Evolutionary conservation across 2,113 vertebrate genomes (phyloP).

Genomic region (Hippocampus zosterae): DNA sequence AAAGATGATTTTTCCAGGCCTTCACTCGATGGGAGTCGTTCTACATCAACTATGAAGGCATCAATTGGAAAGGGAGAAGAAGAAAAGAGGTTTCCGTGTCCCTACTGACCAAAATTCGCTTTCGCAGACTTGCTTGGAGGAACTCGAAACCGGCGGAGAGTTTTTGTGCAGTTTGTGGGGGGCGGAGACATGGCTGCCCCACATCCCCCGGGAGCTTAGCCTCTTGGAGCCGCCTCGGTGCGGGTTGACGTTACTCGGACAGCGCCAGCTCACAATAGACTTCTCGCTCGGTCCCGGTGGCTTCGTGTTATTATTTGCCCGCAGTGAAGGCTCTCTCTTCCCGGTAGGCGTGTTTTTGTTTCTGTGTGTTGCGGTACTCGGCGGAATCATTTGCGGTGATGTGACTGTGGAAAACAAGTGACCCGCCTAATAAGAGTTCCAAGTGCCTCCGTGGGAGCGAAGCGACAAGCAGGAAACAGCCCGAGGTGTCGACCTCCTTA

Average conservation of each 20-base stretch:
- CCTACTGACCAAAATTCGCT: conserved; percentile 19
- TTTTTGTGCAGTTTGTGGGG: conserved; percentile 58
- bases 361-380: conserved; percentile 16
- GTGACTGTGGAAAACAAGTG: conserved; percentile 51
- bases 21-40: neutral
- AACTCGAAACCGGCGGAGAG: conserved; percentile 42
- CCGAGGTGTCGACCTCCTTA: conserved; percentile 12
- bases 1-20: conserved; percentile 1
- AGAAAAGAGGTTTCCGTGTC: conserved; percentile 12
- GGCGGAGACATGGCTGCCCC: conserved; percentile 62
- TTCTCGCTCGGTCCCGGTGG: conserved; percentile 28
- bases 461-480: conserved; percentile 14
- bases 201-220: conserved; percentile 37
- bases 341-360: neutral
- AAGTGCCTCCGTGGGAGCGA: conserved; percentile 27
- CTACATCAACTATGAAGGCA: neutral
- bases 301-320: conserved; percentile 23
- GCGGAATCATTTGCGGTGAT: conserved; percentile 11
- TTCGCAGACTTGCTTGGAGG: conserved; percentile 39
- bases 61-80: neutral
- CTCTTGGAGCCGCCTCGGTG: conserved; percentile 15
- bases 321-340: conserved; percentile 4
- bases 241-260: conserved; percentile 9
- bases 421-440: conserved; percentile 34
- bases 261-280: conserved; percentile 12